Conservation (phyloP, 2,797 vertebrate genomes). For the Urophycis tenuis region DNA sequence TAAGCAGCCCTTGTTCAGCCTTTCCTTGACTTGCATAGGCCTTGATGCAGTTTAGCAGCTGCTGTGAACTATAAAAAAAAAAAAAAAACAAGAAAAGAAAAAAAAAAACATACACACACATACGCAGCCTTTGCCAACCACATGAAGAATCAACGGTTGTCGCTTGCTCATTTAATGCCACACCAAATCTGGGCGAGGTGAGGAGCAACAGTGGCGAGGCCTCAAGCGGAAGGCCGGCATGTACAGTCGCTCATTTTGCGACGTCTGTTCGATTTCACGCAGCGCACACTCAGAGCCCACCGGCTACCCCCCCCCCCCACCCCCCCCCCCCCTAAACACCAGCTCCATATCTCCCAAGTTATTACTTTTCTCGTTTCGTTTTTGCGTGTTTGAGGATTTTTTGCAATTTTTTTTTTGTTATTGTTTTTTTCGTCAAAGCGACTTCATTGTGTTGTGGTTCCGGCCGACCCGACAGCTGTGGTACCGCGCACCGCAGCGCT, state of each 20-base stretch:
- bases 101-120: too few species aligned
- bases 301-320: background rate
- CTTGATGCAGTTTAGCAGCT: background rate
- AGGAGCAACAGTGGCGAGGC: too few species aligned
- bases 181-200: too few species aligned
- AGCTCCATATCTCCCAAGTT: slow-evolving; percentile 16
- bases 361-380: slow-evolving; percentile 11
- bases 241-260: too few species aligned
- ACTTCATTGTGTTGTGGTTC: slow-evolving; percentile 21
- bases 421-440: slow-evolving; percentile 1
- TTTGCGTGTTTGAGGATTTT: slow-evolving; percentile 10
- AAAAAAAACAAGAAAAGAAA: too few species aligned
- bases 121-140: too few species aligned
- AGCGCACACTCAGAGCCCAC: too few species aligned
- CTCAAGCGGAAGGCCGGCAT: too few species aligned
- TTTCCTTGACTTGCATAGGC: background rate
- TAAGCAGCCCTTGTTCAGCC: background rate
- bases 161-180: too few species aligned
- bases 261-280: too few species aligned
- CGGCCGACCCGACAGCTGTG: slow-evolving; percentile 24
- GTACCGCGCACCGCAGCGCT: slow-evolving; percentile 18
- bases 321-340: background rate
- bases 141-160: too few species aligned
- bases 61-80: background rate
- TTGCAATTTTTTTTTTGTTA: too few species aligned